Base-by-base conservation (phyloP, 2,797 vertebrate genomes). In the Enteromius thamalakanensis region DNA sequence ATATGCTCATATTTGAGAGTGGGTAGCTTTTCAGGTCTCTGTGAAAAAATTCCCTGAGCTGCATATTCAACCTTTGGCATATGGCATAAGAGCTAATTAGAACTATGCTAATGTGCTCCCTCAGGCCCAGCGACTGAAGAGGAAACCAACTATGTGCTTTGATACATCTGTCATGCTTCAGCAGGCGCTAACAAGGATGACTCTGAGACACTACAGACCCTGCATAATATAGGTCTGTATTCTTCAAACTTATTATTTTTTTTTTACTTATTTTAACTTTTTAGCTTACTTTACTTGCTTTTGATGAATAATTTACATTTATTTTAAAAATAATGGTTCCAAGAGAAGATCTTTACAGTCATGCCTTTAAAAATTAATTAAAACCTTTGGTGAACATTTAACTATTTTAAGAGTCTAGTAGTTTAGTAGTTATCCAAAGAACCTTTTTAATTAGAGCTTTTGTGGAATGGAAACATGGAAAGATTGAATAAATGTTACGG, bases 51-150 rank as follows among this genome's bases (percentile, higher is more conserved):
- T 84, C 78, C 78, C 65, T 29, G 34, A 64, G 78, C 78, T 83
- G 53, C 81, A 83, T 80, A 69, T 86, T 80, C 85, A 83, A 86
- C 85, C 85, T 86, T 83, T 86, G 78, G 78, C 77, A 80, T 80
- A 69, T 83, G 78, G 81, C 65, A 86, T 65, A 58, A 76, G 72
- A 80, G 78, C 77, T 86, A 84, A 86, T 86, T 86, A 86, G 85
- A 86, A 80, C 53, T 86, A 86, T 86, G 85, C 77, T 86, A 86
- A 86, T 86, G 78, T 67, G 71, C 60, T 83, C 85, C 81, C 71
- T 82, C 81, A 80, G 78, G 85, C 76, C 77, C 53, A 49, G 71
- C 74, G 69, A 86, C 68, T 60, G 49, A 86, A 86, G 80, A 82
- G 77, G 70, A 86, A 86, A 79, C 75, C 80, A 74, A 79, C 80